These are phyloP conservation scores for Taeniopygia guttata DNA, from an alignment of 2,797 vertebrate species.

Conservation along the genomic window DNA sequence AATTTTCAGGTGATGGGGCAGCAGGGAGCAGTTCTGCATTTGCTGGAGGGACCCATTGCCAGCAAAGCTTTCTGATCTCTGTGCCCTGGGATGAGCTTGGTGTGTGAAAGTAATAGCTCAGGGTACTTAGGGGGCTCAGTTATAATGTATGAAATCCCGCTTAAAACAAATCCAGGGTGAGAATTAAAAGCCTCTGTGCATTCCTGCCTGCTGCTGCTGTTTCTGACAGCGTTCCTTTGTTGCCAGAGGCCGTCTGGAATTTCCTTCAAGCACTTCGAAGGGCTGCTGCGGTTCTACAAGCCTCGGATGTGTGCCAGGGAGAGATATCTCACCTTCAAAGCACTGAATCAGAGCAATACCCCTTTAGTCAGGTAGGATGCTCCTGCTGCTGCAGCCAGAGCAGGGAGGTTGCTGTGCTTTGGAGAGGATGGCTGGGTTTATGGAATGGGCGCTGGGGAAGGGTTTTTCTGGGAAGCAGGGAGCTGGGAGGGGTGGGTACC, in stretches of 20 bases:
- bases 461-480: not conserved
- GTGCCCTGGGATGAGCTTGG: not conserved
- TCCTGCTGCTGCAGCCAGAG: not conserved
- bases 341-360: conserved; percentile 86
- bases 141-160: not conserved
- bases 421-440: not conserved
- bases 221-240: not conserved
- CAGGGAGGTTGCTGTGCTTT: not conserved
- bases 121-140: not conserved
- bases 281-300: conserved; percentile 93
- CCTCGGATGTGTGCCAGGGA: conserved; percentile 89
- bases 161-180: not conserved
- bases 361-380: conserved; percentile 84
- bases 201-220: not conserved
- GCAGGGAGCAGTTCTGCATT: not conserved
- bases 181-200: not conserved
- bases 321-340: conserved; percentile 93
- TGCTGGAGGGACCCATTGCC: not conserved
- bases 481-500: not conserved
- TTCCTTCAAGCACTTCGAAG: conserved; percentile 93
- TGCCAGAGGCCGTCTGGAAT: conserved; percentile 86
- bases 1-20: not conserved
- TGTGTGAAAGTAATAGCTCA: not conserved
- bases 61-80: not conserved
- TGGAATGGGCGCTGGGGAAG: not conserved